Evolutionary conservation across 2,888 invertebrate genomes (phyloP), one percentile per base, ranked within the genome.

Genomic region (Rotaria sp.): DNA sequence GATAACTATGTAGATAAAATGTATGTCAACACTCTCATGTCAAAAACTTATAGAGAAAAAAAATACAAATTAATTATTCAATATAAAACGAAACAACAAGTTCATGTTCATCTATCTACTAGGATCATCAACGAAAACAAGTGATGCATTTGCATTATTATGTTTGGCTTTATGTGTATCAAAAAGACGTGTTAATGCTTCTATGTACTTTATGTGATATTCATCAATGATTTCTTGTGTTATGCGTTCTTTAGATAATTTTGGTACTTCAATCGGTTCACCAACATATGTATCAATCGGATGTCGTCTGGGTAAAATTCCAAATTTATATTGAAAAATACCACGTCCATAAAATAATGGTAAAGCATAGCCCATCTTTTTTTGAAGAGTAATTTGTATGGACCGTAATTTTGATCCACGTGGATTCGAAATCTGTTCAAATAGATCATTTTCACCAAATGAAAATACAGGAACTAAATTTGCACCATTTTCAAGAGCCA

Each of bases 281-380:
- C 97, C 97, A 90, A 97, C 95, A 89, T 97, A 95, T 89, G 95
- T 95, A 57, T 94, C 93, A 80, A 98, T 93, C 3, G 95, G 95
- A 87, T 92, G 93, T 55, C 96, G 93, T 84, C 94, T 93, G 0
- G 97, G 97, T 86, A 97, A 91, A 13, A 96, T 91, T 0, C 97
- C 97, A 90, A 94, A 95, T 0, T 93, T 94, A 90, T 97, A 97
- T 90, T 97, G 96, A 90, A 97, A 95, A 87, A 97, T 92, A 7
- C 97, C 97, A 59, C 97, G 92, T 7, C 92, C 92, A 87, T 90
- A 89, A 87, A 92, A 91, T 15, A 92, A 86, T 18, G 91, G 91
- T 2, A 91, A 90, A 5, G 92, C 90, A 87, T 92, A 91, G n/a
- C 91, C 91, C 38, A 89, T 85, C 4, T 89, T 75, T 50, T 88